phyloP scores from a whole-genome alignment of 2,797 vertebrate genomes.

The Atherinosoma microstoma region DNA sequence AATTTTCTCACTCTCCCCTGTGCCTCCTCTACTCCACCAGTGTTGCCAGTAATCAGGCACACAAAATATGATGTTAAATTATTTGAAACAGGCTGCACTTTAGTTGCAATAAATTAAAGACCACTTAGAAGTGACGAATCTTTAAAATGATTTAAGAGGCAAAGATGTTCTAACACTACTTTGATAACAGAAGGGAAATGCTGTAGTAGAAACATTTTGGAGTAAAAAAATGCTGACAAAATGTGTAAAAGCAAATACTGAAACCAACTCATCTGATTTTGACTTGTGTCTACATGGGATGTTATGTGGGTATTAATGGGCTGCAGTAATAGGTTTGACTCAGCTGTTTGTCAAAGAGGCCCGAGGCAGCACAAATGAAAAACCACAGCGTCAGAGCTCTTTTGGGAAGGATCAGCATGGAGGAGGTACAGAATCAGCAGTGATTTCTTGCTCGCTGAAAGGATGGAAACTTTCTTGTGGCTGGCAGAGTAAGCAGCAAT shows the following conservation, averaged over 20 bases:
- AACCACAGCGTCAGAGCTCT: conserved; percentile 58
- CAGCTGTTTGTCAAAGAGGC: conserved; percentile 44
- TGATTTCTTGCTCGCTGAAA: conserved; percentile 34
- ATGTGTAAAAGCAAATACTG: not conserved
- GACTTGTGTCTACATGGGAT: not conserved
- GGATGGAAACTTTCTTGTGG: conserved; percentile 16
- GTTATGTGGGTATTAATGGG: conserved; percentile 16
- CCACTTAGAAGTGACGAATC: not conserved
- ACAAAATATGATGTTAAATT: not conserved
- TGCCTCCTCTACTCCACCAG: conserved; percentile 9
- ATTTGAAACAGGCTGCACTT: not conserved
- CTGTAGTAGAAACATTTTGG: not conserved
- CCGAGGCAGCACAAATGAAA: conserved; percentile 65
- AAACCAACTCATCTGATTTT: not conserved
- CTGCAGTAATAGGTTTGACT: conserved; percentile 26
- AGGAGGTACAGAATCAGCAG: conserved; percentile 59
- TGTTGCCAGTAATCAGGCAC: conserved; percentile 1
- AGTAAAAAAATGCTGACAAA: not conserved
- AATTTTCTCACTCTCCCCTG: conserved; percentile 28
- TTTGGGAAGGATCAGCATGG: conserved; percentile 51
- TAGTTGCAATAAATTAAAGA: not conserved
- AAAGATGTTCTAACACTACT: not conserved
- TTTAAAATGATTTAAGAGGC: not conserved
- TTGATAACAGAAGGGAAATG: not conserved
- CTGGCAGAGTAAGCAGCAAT: conserved; percentile 6